Conservation (phyloP, 2,888 invertebrate species). For the Diaprepes abbreviatus region DNA sequence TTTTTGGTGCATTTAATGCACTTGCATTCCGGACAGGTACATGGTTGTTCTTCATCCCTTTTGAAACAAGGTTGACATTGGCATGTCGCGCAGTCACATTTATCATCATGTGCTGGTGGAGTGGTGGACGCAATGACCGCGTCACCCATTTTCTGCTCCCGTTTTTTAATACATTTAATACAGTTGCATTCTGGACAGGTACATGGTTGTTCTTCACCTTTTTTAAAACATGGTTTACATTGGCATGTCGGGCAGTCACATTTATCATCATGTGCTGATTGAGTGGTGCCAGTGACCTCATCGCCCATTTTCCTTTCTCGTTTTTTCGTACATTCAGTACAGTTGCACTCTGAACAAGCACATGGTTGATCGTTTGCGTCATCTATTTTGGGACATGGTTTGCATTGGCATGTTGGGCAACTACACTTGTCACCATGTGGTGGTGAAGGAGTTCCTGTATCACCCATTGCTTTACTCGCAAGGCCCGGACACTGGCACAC, state of each 20-base stretch:
- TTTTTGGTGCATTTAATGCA: slow-evolving; percentile 18
- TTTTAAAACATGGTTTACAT: not conserved
- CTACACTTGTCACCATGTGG: slow-evolving; percentile 1
- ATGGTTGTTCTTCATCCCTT: slow-evolving; percentile 6
- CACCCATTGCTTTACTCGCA: no score
- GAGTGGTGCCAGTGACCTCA: not conserved
- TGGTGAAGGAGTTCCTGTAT: no score
- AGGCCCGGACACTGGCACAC: no score
- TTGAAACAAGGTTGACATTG: not conserved
- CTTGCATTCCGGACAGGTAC: slow-evolving; percentile 17
- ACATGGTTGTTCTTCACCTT: slow-evolving; percentile 9
- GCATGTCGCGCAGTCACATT: not conserved
- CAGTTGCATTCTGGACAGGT: slow-evolving; percentile 21
- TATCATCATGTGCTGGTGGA: slow-evolving; percentile 1
- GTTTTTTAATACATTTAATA: slow-evolving; percentile 11
- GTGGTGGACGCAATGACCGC: not conserved
- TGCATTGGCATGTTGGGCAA: not conserved
- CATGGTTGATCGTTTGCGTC: slow-evolving; percentile 19
- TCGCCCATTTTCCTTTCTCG: not conserved
- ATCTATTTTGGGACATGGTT: not conserved
- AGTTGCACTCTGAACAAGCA: slow-evolving; percentile 15
- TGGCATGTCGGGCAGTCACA: not conserved
- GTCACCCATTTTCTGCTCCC: not conserved
- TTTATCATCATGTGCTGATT: not conserved
- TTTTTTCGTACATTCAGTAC: slow-evolving; percentile 15